Evolutionary conservation across 1,140 invertebrate species (phyloP).

Genomic region (Latrodectus geometricus): DNA sequence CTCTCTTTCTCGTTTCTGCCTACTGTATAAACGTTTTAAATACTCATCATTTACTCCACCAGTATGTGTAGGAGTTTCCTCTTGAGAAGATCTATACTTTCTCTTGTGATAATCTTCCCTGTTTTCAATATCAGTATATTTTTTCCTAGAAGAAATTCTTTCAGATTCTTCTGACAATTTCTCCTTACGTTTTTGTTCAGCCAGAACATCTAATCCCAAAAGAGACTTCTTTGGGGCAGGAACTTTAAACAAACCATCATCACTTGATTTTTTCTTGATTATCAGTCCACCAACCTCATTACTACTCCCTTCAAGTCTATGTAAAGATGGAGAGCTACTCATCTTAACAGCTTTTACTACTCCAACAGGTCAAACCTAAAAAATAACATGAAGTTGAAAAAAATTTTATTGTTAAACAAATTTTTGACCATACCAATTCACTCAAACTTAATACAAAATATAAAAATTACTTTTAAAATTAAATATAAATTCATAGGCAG

Average conservation of each 20-base stretch:
- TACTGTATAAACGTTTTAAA: conserved; percentile 70
- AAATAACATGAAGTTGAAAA: no score
- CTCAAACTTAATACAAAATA: no score
- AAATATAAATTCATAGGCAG: no score
- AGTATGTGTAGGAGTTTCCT: conserved; percentile 93
- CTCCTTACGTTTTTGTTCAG: conserved; percentile 67
- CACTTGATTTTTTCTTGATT: conserved; percentile 63
- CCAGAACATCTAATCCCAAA: conserved; percentile 72
- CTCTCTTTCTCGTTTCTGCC: conserved; percentile 75
- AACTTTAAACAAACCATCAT: conserved; percentile 58
- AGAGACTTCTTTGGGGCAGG: conserved; percentile 66
- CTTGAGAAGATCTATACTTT: conserved; percentile 80
- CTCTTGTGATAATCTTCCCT: conserved; percentile 67
- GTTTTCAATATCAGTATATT: conserved; percentile 50
- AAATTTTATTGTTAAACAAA: no score
- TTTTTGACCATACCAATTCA: no score
- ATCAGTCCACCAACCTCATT: conserved; percentile 64
- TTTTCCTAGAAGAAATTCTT: neutral
- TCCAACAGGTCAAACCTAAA: no score
- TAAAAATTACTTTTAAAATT: no score
- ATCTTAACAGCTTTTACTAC: neutral
- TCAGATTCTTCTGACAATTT: conserved; percentile 39
- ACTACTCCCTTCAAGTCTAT: conserved; percentile 61
- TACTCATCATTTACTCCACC: conserved; percentile 88
- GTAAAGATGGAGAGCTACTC: conserved; percentile 2